phyloP scores from a whole-genome alignment of 2,888 invertebrate genomes.

The Zeuzera pyrina region DNA sequence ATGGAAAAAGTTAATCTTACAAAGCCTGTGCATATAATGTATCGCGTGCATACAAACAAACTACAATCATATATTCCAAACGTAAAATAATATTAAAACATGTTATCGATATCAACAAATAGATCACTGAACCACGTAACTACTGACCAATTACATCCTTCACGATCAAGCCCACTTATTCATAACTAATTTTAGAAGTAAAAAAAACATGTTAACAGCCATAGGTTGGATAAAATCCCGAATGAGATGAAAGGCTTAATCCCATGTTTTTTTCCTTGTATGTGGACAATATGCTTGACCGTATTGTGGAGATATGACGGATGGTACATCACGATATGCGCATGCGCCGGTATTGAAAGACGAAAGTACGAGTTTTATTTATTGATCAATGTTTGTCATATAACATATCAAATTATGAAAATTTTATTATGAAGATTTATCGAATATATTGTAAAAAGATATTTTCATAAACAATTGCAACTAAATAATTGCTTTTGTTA shows the following conservation, averaged over 20 bases:
- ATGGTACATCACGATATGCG: constrained; percentile 24
- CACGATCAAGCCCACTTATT: constrained; percentile 49
- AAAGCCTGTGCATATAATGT: neutral
- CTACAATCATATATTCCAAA: neutral
- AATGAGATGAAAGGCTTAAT: constrained; percentile 53
- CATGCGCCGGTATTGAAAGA: constrained; percentile 14
- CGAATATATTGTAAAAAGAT: too few species aligned
- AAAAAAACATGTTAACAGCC: constrained; percentile 43
- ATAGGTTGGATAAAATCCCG: constrained; percentile 33
- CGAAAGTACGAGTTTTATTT: constrained; percentile 31
- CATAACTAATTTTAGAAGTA: constrained; percentile 51
- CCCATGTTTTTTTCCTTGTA: constrained; percentile 36
- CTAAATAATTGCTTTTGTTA: too few species aligned
- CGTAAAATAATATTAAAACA: neutral
- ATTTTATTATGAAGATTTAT: too few species aligned
- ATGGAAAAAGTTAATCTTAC: neutral
- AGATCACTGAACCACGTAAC: neutral
- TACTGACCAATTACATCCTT: neutral
- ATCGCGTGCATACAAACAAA: neutral
- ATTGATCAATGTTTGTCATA: too few species aligned
- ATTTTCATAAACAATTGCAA: too few species aligned
- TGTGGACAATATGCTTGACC: constrained; percentile 55
- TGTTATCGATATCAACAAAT: neutral
- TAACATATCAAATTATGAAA: too few species aligned
- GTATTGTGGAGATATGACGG: constrained; percentile 45